Percentiles rank a stretch among this genome's conserved stretches.
These are phyloP conservation scores for Eilema caniola DNA, from an alignment of 2,888 invertebrate species.

Conservation along the genomic window DNA sequence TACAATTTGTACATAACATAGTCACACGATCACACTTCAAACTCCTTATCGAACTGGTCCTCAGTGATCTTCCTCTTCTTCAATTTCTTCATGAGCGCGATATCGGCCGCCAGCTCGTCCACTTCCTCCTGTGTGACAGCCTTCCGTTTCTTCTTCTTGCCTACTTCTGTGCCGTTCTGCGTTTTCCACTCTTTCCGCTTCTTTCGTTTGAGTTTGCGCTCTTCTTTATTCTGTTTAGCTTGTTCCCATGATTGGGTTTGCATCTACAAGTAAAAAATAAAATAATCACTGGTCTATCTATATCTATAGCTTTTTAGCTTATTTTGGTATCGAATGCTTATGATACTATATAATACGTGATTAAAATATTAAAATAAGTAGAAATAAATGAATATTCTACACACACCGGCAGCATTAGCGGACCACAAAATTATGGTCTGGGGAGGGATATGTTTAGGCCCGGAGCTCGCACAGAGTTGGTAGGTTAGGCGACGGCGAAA, in stretches of 20 bases:
- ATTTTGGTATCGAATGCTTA: too few relatives aligned
- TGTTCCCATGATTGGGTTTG: conserved; percentile 93
- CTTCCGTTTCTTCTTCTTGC: conserved; percentile 73
- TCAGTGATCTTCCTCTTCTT: conserved; percentile 93
- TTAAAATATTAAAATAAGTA: too few relatives aligned
- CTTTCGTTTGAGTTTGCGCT: conserved; percentile 87
- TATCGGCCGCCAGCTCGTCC: conserved; percentile 92
- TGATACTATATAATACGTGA: too few relatives aligned
- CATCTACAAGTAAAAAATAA: conserved; percentile 59
- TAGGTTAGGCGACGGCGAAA: too few relatives aligned
- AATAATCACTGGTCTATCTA: too few relatives aligned
- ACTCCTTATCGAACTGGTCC: conserved; percentile 89
- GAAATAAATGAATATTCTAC: too few relatives aligned
- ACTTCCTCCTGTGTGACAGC: conserved; percentile 90
- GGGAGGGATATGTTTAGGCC: too few relatives aligned
- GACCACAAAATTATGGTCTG: too few relatives aligned
- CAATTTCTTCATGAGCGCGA: conserved; percentile 93
- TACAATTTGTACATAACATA: conserved; percentile 7
- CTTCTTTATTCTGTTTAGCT: conserved; percentile 90
- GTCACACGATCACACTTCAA: conserved; percentile 80
- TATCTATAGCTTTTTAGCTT: too few relatives aligned
- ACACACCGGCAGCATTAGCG: too few relatives aligned
- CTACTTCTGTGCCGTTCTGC: conserved; percentile 80
- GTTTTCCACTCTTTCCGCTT: conserved; percentile 87
- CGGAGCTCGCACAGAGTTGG: too few relatives aligned